Base-by-base conservation (phyloP, 2,113 vertebrate species). In the Climacteris rufus region DNA sequence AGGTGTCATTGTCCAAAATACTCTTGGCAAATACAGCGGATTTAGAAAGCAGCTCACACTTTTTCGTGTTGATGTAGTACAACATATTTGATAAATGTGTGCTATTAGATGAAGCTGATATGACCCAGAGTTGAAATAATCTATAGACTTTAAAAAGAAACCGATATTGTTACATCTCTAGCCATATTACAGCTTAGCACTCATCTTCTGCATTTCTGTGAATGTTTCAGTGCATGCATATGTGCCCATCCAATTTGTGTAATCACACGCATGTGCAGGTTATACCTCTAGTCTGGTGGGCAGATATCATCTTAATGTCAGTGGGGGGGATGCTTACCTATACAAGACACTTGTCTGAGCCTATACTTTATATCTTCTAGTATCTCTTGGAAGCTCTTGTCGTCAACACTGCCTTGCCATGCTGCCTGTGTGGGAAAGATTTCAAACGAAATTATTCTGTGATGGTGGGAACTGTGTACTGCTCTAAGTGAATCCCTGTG, bases 1-100 rank as follows among this genome's bases (percentile, higher is more conserved):
- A 82, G 87, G 47, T 94, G 74, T 83, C 83, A 87, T 78, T 92
- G 72, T 94, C 93, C 94, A 84, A 92, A 95, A 91, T 69, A 91
- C 74, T 87, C 49, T 87, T 92, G 83, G 87, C 71, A 87, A 87
- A 91, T 82, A 64, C 31, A 91, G 30, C 69, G 71, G 70, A 79
- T 84, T 90, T 92, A 93, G 93, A 84, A 96, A 91, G 49, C 44
- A 60, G 61, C 50, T 84, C 61, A n/a, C 23, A 33, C 40, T 49
- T 80, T 90, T 78, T 92, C 80, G 78, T 64, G 56, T 56, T 94
- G 87, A 64, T 82, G 23, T 68, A 82, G 64, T 75, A 39, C 60
- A 80, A 54, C 24, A 8, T 66, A 27, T 50, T 87, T 93, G 72
- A 94, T 87, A 78, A 94, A 94, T 42, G 44, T 57, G 9, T 56